These are phyloP conservation scores for Cheirogaleus medius DNA, from an alignment of 2,113 vertebrate genomes.

Conservation along the genomic window DNA sequence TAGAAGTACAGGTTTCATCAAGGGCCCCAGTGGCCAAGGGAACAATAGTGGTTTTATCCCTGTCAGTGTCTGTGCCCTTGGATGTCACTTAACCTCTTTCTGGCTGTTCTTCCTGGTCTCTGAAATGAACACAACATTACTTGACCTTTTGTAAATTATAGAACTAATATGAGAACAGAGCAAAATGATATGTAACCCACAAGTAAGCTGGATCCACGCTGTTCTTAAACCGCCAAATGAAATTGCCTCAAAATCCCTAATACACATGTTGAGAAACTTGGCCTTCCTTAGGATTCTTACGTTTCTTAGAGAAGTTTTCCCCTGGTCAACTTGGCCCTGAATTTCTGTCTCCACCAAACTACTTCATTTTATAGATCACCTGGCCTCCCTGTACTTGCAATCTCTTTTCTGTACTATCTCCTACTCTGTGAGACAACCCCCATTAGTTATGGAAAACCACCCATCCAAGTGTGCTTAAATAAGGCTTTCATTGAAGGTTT, in stretches of 20 bases:
- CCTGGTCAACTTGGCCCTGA: not conserved
- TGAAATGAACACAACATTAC: not conserved
- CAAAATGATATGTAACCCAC: not conserved
- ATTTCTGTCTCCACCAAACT: not conserved
- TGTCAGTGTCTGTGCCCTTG: not conserved
- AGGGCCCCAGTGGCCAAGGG: not conserved
- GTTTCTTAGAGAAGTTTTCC: not conserved
- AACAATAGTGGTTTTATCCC: not conserved
- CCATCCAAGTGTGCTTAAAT: not conserved
- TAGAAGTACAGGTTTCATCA: not conserved
- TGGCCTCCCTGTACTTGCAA: too few relatives aligned
- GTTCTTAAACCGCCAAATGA: not conserved
- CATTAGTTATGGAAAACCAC: not conserved
- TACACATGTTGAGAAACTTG: not conserved
- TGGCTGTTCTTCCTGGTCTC: not conserved
- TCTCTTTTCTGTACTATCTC: not conserved
- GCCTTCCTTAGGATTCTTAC: not conserved
- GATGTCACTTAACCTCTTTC: not conserved
- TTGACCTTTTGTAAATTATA: not conserved
- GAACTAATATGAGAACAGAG: not conserved
- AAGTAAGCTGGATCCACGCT: not conserved
- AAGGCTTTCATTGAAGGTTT: not conserved
- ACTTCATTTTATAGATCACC: not conserved
- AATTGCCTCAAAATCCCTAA: not conserved
- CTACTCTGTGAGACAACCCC: not conserved